Percentiles rank a stretch among this genome's conserved stretches.
phyloP scores from a whole-genome alignment of 2,113 vertebrate species.

The Oreochromis spilurus region DNA sequence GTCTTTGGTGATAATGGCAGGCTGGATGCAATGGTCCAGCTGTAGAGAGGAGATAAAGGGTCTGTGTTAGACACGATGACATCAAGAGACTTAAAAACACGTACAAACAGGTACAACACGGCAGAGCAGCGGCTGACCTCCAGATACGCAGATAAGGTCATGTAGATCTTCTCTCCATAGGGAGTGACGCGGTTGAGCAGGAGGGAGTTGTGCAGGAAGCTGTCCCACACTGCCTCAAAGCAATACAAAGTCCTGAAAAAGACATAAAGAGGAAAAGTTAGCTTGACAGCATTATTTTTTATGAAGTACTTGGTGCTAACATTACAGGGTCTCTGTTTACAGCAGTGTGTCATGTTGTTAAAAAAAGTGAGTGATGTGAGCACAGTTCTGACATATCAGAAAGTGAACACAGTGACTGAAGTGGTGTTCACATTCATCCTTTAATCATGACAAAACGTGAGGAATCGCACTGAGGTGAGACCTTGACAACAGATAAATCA shows the following conservation, averaged over 20 bases:
- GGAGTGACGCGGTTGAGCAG: constrained; percentile 95
- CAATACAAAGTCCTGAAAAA: constrained; percentile 88
- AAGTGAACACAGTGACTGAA: not conserved
- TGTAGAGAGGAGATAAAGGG: constrained; percentile 48
- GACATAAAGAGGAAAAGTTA: not conserved
- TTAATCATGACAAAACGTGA: constrained; percentile 1
- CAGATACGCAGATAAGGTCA: constrained; percentile 96
- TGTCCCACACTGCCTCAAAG: constrained; percentile 98
- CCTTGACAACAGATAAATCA: not conserved
- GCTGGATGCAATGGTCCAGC: constrained; percentile 98
- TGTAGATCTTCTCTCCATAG: constrained; percentile 95
- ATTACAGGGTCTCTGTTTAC: not conserved
- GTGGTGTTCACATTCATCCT: not conserved
- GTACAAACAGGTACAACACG: not conserved
- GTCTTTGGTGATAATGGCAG: constrained; percentile 96
- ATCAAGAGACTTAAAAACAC: not conserved
- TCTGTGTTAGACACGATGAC: not conserved
- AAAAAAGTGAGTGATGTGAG: not conserved
- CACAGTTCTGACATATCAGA: not conserved
- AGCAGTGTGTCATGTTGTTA: not conserved
- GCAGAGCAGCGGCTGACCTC: constrained; percentile 76
- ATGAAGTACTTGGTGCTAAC: not conserved
- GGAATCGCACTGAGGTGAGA: constrained; percentile 23
- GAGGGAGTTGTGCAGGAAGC: constrained; percentile 96
- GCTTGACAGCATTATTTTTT: not conserved